A percentile compares a stretch with the other conserved stretches of the same genome.
These are phyloP conservation scores for Malacoctenus gilli DNA, from an alignment of 2,797 vertebrate species.

Conservation along the genomic window DNA sequence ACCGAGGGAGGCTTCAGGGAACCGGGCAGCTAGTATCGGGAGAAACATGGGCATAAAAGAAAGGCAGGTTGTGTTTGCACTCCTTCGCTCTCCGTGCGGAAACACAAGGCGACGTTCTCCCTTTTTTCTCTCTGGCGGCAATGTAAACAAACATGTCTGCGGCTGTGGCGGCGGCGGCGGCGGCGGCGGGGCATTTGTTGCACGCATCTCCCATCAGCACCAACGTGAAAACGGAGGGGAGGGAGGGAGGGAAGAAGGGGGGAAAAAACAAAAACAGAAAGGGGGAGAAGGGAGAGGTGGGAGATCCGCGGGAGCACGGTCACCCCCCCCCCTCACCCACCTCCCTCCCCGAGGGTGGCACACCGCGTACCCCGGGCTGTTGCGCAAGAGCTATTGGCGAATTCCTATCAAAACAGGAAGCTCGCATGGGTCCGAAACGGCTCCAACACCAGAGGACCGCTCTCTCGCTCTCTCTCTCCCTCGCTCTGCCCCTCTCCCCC, in stretches of 20 bases:
- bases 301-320: too few relatives aligned
- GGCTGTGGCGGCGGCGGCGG: too few relatives aligned
- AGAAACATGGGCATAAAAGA: too few relatives aligned
- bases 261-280: too few relatives aligned
- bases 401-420: slow-evolving; percentile 84
- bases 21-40: too few relatives aligned
- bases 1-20: too few relatives aligned
- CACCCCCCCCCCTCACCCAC: too few relatives aligned
- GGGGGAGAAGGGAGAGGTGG: too few relatives aligned
- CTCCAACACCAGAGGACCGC: too few relatives aligned
- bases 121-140: too few relatives aligned
- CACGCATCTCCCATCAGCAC: background rate
- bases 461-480: slow-evolving; percentile 17
- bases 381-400: slow-evolving; percentile 78
- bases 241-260: background rate
- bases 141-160: slow-evolving; percentile 80
- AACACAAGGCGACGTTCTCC: slow-evolving; percentile 50
- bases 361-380: slow-evolving; percentile 60
- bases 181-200: slow-evolving; percentile 67
- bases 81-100: slow-evolving; percentile 40
- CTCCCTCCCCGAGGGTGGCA: slow-evolving; percentile 39
- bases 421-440: slow-evolving; percentile 67
- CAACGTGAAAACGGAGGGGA: slow-evolving; percentile 16
- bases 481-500: too few relatives aligned
- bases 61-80: slow-evolving; percentile 22